Base-by-base conservation (phyloP, 1,140 invertebrate genomes). In the Paraescarpia echinospica region DNA sequence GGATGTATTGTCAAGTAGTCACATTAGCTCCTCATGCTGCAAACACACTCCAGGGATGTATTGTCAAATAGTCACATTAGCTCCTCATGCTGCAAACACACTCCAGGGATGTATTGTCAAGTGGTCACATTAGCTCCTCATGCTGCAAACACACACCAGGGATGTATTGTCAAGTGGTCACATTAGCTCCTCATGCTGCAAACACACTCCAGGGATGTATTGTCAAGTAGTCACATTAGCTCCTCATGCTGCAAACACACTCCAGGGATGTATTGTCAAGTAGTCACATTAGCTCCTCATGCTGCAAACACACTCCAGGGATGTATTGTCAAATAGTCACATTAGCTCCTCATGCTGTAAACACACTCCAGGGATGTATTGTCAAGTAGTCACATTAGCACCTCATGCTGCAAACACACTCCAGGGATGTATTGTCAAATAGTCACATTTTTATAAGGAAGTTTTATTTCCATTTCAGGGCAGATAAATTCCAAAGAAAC, bases 11-110 rank as follows among this genome's bases (percentile, higher is more conserved):
- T 18, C 4, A 12, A 31, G 8, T 18, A 77, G 27, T 77, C 59
- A n/a, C 90, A 99, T 98, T 94, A 99, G 96, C 96, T 99, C 98
- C 96, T 99, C 98, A 95, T 99, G 98, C 96, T 96, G 93, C 35
- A 95, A 94, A 90, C 90, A n/a, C 59, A 77, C 59, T 14, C 59
- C 59, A 77, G 59, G 59, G 59, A 18, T n/a, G 59, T 18, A 77
- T 4, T 18, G 0, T 18, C 4, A 12, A 31, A 14, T 18, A 77
- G 27, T 77, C 59, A n/a, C 90, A 99, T 98, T 94, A 99, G 96
- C 96, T 99, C 98, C 96, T 99, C 98, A 95, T 99, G 98, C 96
- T 96, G 93, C 35, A 95, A 94, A 90, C 90, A n/a, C 59, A 77
- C 59, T 14, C 59, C 59, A 77, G 59, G 59, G 59, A 18, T n/a